Evolutionary conservation across 2,797 vertebrate species (phyloP), one percentile per base, ranked within the genome.

Genomic region (Coilia nasus): DNA sequence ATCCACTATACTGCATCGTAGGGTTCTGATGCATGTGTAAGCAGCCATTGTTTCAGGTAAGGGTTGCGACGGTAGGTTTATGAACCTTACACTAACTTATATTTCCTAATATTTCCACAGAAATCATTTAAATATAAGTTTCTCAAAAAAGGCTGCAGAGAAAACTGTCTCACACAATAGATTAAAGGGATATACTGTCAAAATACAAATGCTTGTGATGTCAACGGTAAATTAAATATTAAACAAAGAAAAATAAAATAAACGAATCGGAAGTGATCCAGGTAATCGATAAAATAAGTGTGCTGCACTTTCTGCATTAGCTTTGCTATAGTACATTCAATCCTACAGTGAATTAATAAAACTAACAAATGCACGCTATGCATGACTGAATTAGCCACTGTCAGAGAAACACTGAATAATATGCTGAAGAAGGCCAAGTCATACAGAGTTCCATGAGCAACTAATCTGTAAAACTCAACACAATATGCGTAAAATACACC

Each of bases 321-420:
- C 91, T 88, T 90, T 87, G 89, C 83, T 87, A 87, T 86, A 86
- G 67, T 95, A 95, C 94, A 96, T 95, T 95, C 95, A 93, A 91
- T 92, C 87, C 82, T 81, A 85, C 46, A 87, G 92, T 92, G 88
- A 87, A 87, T 93, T 87, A 89, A 90, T 89, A 56, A 90, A 89
- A 82, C n/a, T 85, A 83, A 90, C 15, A 88, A 83, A 85, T n/a
- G 85, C 83, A 94, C 85, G 88, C 91, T 85, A 92, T 88, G 87
- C 82, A 46, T 86, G 85, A 90, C 46, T 67, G n/a, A 47, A 83
- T 87, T 85, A 83, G 81, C 86, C 86, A 84, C 25, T 82, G 81
- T 85, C 59, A 83, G 84, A 87, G 71, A 86, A 87, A 28, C 75
- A 71, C 35, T 84, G 85, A 44, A 62, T 62, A 87, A 28, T 78